phyloP scores from a whole-genome alignment of 1,140 invertebrate genomes.

The Stegodyphus mimosarum region DNA sequence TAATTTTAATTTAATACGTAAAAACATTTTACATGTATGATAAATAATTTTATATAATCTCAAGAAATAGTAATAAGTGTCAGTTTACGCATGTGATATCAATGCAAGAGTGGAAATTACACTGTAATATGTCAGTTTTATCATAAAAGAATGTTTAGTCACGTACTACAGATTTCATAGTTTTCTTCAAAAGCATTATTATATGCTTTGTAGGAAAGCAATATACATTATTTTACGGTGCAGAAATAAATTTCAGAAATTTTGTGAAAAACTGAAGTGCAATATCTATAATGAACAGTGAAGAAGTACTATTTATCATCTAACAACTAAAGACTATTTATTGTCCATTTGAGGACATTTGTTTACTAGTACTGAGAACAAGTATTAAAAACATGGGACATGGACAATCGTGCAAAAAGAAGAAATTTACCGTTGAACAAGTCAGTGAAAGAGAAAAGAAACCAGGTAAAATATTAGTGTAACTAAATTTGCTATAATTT shows the following conservation, averaged over 20 bases:
- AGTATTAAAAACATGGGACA: constrained; percentile 13
- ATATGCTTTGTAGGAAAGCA: background rate
- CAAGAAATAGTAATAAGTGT: no score
- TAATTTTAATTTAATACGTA: no score
- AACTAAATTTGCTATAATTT: no score
- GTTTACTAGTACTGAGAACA: background rate
- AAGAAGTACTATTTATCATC: background rate
- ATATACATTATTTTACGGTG: background rate
- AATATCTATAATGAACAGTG: background rate
- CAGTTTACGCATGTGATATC: no score
- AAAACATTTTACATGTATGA: no score
- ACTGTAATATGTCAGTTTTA: no score
- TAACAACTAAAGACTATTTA: background rate
- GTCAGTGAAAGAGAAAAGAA: background rate
- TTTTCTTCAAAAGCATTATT: no score
- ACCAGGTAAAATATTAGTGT: background rate
- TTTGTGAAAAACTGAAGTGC: background rate
- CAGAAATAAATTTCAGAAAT: background rate
- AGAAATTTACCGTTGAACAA: constrained; percentile 18
- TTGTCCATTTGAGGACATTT: background rate
- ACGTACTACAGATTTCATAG: no score
- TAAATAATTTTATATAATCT: no score
- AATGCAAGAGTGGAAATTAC: no score
- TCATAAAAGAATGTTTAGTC: no score
- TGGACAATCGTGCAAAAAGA: constrained; percentile 14